A percentile compares a stretch with the other conserved stretches of the same genome.
phyloP scores from a whole-genome alignment of 2,888 invertebrate genomes.

The Nemoura dubitans region DNA sequence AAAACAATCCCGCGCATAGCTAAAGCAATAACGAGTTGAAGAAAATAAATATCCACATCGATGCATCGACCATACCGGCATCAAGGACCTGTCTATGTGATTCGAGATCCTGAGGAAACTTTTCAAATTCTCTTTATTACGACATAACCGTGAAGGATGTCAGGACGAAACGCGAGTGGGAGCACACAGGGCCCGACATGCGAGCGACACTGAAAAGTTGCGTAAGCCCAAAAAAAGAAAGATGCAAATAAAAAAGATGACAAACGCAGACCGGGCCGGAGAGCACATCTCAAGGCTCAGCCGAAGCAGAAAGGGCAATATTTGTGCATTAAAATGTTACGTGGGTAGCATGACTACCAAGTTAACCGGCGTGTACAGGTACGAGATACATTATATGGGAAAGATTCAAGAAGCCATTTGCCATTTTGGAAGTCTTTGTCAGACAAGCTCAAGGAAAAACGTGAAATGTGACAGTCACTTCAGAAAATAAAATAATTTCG shows the following conservation, averaged over 20 bases:
- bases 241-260: conserved; percentile 25
- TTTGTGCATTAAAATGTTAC: background rate
- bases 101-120: background rate
- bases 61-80: background rate
- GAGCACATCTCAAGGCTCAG: background rate
- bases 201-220: conserved; percentile 8
- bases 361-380: background rate
- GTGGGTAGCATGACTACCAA: background rate
- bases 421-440: background rate
- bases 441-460: background rate
- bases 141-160: background rate
- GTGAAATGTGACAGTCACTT: background rate
- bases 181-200: background rate
- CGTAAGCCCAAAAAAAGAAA: background rate
- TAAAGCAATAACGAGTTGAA: background rate
- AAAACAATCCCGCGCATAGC: background rate
- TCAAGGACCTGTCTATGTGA: background rate
- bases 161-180: background rate
- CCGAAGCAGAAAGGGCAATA: background rate
- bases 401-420: background rate
- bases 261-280: background rate
- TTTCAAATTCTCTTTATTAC: background rate
- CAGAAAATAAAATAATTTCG: background rate
- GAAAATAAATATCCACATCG: background rate
- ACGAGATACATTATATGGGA: background rate